phyloP scores from a whole-genome alignment of 2,888 invertebrate species.

The Amphipyra berbera region DNA sequence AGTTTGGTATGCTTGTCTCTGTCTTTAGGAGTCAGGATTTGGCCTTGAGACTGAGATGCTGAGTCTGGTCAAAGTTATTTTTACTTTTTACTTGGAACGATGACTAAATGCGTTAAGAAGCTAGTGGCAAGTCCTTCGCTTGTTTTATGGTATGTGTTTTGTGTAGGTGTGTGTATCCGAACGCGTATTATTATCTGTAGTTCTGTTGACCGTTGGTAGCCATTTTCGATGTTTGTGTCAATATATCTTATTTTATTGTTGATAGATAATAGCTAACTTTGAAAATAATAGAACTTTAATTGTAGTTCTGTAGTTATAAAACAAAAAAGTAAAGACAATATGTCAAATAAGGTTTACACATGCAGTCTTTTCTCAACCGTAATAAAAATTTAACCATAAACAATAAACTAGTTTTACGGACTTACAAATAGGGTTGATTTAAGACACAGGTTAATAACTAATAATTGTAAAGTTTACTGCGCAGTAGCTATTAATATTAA shows the following conservation, averaged over 20 bases:
- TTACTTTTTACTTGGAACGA: constrained; percentile 88
- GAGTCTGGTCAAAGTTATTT: constrained; percentile 86
- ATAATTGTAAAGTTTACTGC: no score
- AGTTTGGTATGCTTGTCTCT: constrained; percentile 63
- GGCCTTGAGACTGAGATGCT: constrained; percentile 87
- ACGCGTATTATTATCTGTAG: constrained; percentile 58
- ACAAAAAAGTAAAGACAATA: no score
- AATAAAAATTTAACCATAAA: no score
- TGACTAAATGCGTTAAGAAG: constrained; percentile 87
- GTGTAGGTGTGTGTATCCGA: constrained; percentile 60
- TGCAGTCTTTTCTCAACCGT: no score
- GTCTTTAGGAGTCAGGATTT: constrained; percentile 81
- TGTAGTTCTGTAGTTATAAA: no score
- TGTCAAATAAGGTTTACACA: no score
- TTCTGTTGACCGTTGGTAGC: constrained; percentile 59
- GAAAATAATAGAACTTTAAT: no score
- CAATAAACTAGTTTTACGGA: no score
- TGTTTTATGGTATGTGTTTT: constrained; percentile 63
- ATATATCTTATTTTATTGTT: constrained; percentile 10
- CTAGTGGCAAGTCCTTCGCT: constrained; percentile 66
- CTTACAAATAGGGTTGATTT: no score
- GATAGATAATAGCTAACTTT: no score
- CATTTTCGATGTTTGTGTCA: constrained; percentile 46
- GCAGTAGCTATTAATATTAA: no score
- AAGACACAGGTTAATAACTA: no score